Base-by-base conservation (phyloP, 2,113 vertebrate genomes). In the Melanocharis versteri region DNA sequence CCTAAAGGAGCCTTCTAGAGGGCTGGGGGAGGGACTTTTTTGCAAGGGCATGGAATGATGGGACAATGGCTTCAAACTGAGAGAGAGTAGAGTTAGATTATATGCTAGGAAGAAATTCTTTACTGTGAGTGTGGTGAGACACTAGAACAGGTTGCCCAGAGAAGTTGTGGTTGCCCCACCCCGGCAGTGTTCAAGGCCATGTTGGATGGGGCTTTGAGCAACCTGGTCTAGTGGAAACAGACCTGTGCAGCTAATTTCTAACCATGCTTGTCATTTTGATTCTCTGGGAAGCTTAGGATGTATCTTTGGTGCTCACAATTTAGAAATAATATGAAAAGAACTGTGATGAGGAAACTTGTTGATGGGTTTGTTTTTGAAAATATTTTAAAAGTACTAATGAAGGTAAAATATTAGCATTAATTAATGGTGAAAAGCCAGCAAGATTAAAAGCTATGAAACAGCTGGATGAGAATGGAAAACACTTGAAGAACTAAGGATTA, bases 401-500 rank as follows among this genome's bases (percentile, higher is more conserved):
- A 85, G 66, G 42, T 89, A 70, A 76, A 90, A 39, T 76, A 10
- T 76, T 62, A 94, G 78, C 58, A 68, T 95, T 95, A 83, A 51
- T 70, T 70, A 51, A 30, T 70, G 16, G 54, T 89, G 64, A 50
- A 81, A 77, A 69, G 35, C 80, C 66, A 93, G 60, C 47, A 84
- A 77, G 13, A 69, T 37, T 19, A 89, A 73, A 60, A 40, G 31
- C 24, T 50, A 83, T 81, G 93, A 81, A 77, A 85, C 47, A 90
- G 69, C 44, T 76, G 71, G 95, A 89, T 57, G 66, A 89, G 66
- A 83, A 70, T 54, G 24, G 60, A 90, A 95, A 96, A 89, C 79
- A 85, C 72, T 71, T 76, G 88, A 93, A 96, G 82, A 58, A 53
- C 81, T 87, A 89, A 93, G 61, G 60, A 93, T 90, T 86, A 96